Evolutionary conservation across 2,888 invertebrate species (phyloP), one percentile per base, ranked within the genome.

Genomic region (Troglohyphantes excavatus): DNA sequence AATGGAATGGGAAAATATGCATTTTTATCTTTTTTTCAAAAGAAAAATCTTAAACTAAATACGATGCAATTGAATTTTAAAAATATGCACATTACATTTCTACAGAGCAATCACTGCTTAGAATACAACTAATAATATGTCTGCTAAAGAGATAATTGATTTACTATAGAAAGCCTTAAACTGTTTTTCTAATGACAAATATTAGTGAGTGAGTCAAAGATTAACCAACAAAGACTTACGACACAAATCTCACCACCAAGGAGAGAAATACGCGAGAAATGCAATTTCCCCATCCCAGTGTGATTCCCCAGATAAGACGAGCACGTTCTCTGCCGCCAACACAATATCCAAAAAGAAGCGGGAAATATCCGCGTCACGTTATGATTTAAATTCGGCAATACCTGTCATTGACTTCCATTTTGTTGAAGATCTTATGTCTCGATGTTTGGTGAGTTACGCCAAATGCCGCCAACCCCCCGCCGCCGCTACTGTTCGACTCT

Each of bases 341-440:
- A 89, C 75, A 83, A 83, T 89, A 89, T 89, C 88, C 82, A 65
- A 63, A 29, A 46, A 65, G 65, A 87, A 72, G 75, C 43, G 59
- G 79, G 26, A 68, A 88, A 75, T 88, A 88, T 88, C 81, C 82
- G 75, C 88, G 78, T 86, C 88, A 89, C 75, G 88, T 89, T 89
- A 89, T 89, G 88, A 89, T 89, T 89, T 89, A 89, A 82, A 89
- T 89, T 75, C 88, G 76, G 88, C 88, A 89, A 89, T 89, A 89
- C 82, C 88, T 89, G 88, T 89, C 88, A 83, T 82, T 82, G 88
- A 68, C 76, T 83, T 76, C 82, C 88, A 83, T 89, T 82, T 82
- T 59, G 76, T 70, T 89, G 88, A 89, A 82, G 88, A 89, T 89
- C 88, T 89, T 82, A 82, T 39, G 88, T 87, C 87, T 79, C 73